These are phyloP conservation scores for Pterois miles DNA, from an alignment of 2,797 vertebrate genomes.

Conservation along the genomic window DNA sequence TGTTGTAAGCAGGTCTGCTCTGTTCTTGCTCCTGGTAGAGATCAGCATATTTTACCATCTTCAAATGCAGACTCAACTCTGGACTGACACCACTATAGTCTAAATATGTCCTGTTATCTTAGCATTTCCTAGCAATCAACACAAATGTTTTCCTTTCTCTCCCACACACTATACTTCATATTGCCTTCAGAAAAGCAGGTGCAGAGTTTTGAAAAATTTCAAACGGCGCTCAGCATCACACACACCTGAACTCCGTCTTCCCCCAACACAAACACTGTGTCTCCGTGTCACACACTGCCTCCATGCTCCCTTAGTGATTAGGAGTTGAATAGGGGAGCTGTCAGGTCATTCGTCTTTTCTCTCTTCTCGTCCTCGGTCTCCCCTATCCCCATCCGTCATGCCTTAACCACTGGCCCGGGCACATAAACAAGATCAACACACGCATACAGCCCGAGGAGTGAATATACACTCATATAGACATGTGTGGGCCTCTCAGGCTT, in stretches of 20 bases:
- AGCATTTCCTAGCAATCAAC: not conserved
- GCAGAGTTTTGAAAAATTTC: slow-evolving; percentile 4
- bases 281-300: slow-evolving; percentile 51
- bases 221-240: not conserved
- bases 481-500: not conserved
- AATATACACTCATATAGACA: slow-evolving; percentile 12
- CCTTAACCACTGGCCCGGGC: slow-evolving; percentile 63
- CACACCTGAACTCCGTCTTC: slow-evolving; percentile 22
- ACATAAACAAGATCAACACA: slow-evolving; percentile 63
- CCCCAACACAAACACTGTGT: slow-evolving; percentile 36
- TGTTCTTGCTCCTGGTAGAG: slow-evolving; percentile 13
- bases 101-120: not conserved
- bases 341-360: slow-evolving; percentile 72
- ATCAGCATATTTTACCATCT: not conserved
- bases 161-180: not conserved
- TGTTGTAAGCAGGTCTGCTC: slow-evolving; percentile 6
- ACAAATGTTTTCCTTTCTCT: not conserved
- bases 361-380: slow-evolving; percentile 56
- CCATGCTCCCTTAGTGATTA: slow-evolving; percentile 63
- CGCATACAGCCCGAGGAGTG: slow-evolving; percentile 6
- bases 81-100: not conserved
- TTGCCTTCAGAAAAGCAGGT: not conserved
- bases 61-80: not conserved
- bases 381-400: slow-evolving; percentile 65
- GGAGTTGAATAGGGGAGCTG: slow-evolving; percentile 70